Evolutionary conservation across 2,888 invertebrate species (phyloP), one percentile per base, ranked within the genome.

Genomic region (Hemaris fuciformis): DNA sequence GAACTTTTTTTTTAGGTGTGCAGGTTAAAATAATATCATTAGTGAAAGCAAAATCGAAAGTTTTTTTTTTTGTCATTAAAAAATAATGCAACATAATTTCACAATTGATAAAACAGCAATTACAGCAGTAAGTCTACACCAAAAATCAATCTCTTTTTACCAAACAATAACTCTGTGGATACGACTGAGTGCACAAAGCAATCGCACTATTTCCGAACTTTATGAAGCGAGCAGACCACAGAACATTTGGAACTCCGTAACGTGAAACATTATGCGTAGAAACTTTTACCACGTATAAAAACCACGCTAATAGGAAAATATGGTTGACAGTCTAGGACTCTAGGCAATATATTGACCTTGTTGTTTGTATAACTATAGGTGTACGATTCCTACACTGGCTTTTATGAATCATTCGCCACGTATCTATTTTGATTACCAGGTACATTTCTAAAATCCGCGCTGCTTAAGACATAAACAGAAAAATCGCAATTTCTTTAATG

Each of bases 231-330:
- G 8, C 27, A 15, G 27, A 53, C 48, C 48, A 48, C 48, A 25
- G 48, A 15, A 15, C 45, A 45, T 48, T 48, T 18, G 27, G 27
- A 48, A 31, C 48, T 53, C 5, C 7, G n/a, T 46, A n/a, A 25
- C 48, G n/a, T 53, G 48, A 15, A 53, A 53, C 27, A 53, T 18
- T 27, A 53, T 53, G 27, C 48, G 48, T 27, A 53, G 48, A 53
- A 53, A 53, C 27, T 53, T n/a, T n/a, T 53, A n/a, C 15, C 48
- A 8, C 27, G 48, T 18, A 27, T 27, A 53, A 53, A 53, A 48
- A 48, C 27, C 15, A 23, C 6, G 48, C 48, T 15, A 25, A 53
- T 27, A 48, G 27, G 15, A 27, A 31, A 53, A 27, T 27, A 27
- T 53, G 48, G 27, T 53, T 15, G 25, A n/a, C 38, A n/a, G 23